Conservation (phyloP, 2,797 vertebrate species). For the Xiphorhynchus erythropygius region DNA sequence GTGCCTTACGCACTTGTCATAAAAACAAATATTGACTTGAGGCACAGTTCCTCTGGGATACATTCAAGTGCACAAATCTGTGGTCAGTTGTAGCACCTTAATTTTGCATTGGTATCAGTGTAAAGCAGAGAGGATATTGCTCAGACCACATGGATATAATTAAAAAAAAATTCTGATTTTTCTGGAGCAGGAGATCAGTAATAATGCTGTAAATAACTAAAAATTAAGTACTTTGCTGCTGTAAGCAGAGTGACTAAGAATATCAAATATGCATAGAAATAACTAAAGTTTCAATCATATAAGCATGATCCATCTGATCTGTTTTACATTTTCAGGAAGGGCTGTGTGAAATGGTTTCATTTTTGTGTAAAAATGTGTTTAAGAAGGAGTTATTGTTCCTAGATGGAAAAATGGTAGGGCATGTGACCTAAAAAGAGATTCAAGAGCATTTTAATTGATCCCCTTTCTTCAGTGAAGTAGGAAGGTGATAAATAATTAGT, state of each 20-base stretch:
- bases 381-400: constrained; percentile 3
- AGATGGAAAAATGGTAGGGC: background rate
- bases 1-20: background rate
- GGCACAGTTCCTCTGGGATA: background rate
- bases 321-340: background rate
- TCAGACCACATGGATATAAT: background rate
- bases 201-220: background rate
- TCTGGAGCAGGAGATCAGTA: background rate
- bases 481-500: constrained; percentile 49
- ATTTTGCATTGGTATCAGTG: background rate
- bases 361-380: background rate
- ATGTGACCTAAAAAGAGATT: constrained; percentile 26
- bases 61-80: background rate
- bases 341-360: background rate
- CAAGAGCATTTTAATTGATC: constrained; percentile 40
- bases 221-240: background rate
- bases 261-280: background rate
- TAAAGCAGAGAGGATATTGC: background rate
- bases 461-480: constrained; percentile 28
- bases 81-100: background rate
- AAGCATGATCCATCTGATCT: background rate
- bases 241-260: background rate
- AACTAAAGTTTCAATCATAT: background rate
- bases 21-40: constrained; percentile 18
- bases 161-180: background rate